These are phyloP conservation scores for Diglossa brunneiventris DNA, from an alignment of 2,113 vertebrate species.

Conservation along the genomic window DNA sequence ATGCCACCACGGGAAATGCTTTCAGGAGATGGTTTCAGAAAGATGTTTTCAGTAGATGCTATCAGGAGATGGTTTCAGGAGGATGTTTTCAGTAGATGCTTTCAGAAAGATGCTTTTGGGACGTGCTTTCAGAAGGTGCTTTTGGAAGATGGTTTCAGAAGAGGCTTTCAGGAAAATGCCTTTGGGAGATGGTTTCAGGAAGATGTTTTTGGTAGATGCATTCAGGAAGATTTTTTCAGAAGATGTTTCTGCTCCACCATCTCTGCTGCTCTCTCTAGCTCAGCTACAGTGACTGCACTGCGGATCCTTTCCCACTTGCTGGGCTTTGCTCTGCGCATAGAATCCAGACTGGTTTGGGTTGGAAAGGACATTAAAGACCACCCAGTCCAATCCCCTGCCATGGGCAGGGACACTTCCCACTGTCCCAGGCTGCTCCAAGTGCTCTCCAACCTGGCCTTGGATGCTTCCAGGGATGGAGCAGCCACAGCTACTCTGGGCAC, in stretches of 20 bases:
- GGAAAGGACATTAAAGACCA: not conserved
- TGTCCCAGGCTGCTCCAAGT: accelerated
- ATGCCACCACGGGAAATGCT: not conserved
- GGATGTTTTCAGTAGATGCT: not conserved
- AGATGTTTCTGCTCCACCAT: not conserved
- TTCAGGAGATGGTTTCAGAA: not conserved
- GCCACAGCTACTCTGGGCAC: not conserved
- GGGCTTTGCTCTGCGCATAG: slow-evolving; percentile 1
- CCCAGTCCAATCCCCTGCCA: not conserved
- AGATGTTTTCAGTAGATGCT: not conserved
- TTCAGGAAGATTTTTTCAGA: not conserved
- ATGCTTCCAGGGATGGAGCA: not conserved
- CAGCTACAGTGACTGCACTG: not conserved
- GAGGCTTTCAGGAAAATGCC: not conserved
- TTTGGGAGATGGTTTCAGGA: not conserved
- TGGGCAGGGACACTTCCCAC: not conserved
- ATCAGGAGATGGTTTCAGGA: not conserved
- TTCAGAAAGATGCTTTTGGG: not conserved
- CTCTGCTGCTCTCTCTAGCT: not conserved
- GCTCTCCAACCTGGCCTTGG: not conserved
- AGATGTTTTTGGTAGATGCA: not conserved
- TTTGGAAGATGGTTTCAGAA: not conserved
- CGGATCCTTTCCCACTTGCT: slow-evolving; percentile 9
- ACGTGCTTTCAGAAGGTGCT: not conserved
- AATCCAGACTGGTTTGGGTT: not conserved